Percentiles rank a stretch among this genome's conserved stretches.
Conservation (phyloP, 2,113 vertebrate species). For the Alces alces region DNA sequence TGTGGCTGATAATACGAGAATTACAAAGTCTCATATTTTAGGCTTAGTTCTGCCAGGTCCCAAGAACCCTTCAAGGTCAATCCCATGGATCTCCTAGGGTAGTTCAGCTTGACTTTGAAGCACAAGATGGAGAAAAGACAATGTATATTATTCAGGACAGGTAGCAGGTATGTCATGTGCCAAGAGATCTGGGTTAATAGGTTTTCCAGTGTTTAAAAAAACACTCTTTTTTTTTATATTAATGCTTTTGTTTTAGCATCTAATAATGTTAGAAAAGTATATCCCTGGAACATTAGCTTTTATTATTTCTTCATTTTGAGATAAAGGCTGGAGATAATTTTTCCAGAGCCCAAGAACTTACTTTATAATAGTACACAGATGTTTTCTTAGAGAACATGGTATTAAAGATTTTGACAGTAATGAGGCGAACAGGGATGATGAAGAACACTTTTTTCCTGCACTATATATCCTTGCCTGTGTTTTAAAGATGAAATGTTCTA, state of each 20-base stretch:
- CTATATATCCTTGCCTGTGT: neutral
- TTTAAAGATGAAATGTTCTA: slow-evolving; percentile 34
- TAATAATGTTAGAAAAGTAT: neutral
- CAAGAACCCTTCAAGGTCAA: neutral
- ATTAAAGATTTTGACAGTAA: slow-evolving; percentile 30
- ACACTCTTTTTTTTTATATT: neutral
- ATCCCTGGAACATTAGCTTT: neutral
- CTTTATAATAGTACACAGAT: neutral
- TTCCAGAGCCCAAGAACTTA: neutral
- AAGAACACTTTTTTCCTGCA: neutral
- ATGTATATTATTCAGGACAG: neutral
- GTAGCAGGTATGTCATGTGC: neutral
- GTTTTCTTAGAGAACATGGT: neutral
- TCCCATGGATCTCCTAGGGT: neutral
- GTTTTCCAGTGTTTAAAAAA: neutral
- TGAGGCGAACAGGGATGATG: neutral
- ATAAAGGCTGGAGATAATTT: neutral
- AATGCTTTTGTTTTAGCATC: neutral
- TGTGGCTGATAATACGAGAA: neutral
- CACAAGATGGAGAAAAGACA: neutral
- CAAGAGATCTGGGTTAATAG: neutral
- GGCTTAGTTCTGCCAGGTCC: neutral
- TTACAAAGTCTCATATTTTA: neutral
- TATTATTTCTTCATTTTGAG: slow-evolving; percentile 13
- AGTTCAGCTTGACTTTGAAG: neutral